A percentile compares a stretch with the other conserved stretches of the same genome.
Evolutionary conservation across 1,140 invertebrate genomes (phyloP).

Genomic region (Hydropsyche tenuis): DNA sequence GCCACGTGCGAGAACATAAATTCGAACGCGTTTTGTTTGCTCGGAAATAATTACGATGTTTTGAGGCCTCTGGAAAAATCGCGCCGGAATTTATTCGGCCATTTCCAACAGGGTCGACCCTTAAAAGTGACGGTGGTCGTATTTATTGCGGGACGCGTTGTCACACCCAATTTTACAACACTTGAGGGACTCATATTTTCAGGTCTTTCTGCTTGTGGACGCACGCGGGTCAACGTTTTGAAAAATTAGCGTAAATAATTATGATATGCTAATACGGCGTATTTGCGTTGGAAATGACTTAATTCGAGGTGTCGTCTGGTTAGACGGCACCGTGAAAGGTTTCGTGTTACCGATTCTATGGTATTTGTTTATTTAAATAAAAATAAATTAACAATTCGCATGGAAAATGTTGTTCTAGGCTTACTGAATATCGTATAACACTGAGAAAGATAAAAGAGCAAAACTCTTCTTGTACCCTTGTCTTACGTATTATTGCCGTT

Average conservation of each 20-base stretch:
- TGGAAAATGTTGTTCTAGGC: conserved; percentile 25
- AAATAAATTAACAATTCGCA: conserved; percentile 34
- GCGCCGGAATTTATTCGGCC: background rate
- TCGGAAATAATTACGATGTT: conserved; percentile 44
- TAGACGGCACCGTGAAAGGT: background rate
- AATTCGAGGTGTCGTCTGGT: background rate
- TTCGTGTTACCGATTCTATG: conserved; percentile 3
- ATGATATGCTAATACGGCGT: background rate
- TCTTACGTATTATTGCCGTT: background rate
- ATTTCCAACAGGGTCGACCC: background rate
- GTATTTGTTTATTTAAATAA: conserved; percentile 13
- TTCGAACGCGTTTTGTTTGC: conserved; percentile 41
- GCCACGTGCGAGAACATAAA: conserved; percentile 38
- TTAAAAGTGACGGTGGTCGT: background rate
- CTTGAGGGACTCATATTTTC: conserved; percentile 27
- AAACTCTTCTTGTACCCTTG: background rate
- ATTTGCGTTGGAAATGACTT: background rate
- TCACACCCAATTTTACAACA: conserved; percentile 36
- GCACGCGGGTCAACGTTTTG: background rate
- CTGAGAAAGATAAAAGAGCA: conserved; percentile 27
- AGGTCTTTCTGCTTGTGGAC: background rate
- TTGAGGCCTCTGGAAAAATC: conserved; percentile 30
- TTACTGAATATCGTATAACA: conserved; percentile 26
- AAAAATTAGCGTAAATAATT: background rate
- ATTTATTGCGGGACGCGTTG: conserved; percentile 20